phyloP scores from a whole-genome alignment of 2,797 vertebrate species.

The Lithobates sylvaticus region DNA sequence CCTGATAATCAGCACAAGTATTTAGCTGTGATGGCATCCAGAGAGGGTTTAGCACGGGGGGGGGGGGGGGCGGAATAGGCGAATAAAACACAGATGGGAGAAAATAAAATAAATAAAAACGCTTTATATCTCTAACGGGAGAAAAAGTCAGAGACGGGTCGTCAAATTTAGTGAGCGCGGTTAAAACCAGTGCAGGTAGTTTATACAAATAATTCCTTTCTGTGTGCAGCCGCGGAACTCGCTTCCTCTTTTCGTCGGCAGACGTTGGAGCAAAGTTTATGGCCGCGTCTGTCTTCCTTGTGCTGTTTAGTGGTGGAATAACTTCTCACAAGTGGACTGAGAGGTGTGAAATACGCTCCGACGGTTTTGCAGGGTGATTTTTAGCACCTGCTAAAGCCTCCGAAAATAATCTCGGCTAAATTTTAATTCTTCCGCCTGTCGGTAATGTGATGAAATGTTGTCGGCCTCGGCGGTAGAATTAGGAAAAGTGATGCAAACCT shows the following conservation, averaged over 20 bases:
- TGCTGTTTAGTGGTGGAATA: not conserved
- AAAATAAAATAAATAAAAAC: not conserved
- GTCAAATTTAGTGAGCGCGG: not conserved
- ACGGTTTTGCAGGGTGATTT: slow-evolving; percentile 9
- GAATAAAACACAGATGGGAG: not conserved
- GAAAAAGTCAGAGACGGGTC: not conserved
- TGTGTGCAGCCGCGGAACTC: not conserved
- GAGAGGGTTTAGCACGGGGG: too few relatives aligned
- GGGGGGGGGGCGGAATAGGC: not conserved
- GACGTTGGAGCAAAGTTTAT: not conserved
- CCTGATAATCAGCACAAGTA: slow-evolving; percentile 81
- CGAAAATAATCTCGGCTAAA: slow-evolving; percentile 13
- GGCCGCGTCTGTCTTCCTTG: not conserved
- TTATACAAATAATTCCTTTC: slow-evolving; percentile 16
- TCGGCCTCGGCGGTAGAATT: too few relatives aligned
- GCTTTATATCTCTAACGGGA: not conserved
- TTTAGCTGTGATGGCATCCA: slow-evolving; percentile 81
- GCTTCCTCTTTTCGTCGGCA: not conserved
- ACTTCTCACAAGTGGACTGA: slow-evolving; percentile 3
- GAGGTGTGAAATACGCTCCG: slow-evolving; percentile 9
- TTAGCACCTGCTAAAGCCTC: slow-evolving; percentile 26
- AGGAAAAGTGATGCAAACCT: too few relatives aligned
- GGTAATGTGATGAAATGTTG: slow-evolving; percentile 15
- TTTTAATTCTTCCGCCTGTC: slow-evolving; percentile 1
- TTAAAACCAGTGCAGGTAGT: slow-evolving; percentile 4